These are phyloP conservation scores for Folsomia candida DNA, from an alignment of 2,888 invertebrate genomes.

Conservation along the genomic window DNA sequence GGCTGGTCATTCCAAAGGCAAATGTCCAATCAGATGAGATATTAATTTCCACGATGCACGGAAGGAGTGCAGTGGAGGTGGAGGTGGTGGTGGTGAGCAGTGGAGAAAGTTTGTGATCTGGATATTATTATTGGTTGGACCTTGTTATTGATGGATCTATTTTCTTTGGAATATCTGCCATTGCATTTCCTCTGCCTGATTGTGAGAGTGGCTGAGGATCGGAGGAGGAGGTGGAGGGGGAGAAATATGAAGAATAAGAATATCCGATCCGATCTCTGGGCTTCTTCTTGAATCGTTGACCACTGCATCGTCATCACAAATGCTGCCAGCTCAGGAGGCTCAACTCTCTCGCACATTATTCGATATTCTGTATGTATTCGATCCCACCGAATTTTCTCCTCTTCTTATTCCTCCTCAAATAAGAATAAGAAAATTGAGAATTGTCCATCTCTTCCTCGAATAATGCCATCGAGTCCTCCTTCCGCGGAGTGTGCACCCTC, in stretches of 20 bases:
- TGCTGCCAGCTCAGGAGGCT: constrained; percentile 22
- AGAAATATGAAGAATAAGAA: background rate
- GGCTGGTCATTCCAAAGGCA: background rate
- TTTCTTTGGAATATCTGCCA: background rate
- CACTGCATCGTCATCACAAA: constrained; percentile 43
- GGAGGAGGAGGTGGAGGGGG: background rate
- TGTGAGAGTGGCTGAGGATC: too few relatives aligned
- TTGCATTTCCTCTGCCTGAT: background rate
- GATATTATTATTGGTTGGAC: background rate
- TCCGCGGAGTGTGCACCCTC: background rate
- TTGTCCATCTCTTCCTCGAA: background rate
- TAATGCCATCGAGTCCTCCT: too few relatives aligned
- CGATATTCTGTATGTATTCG: background rate
- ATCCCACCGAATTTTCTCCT: background rate
- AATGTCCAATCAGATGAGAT: background rate
- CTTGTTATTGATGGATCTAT: background rate
- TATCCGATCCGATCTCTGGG: background rate
- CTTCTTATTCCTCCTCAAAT: background rate
- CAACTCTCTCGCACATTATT: background rate
- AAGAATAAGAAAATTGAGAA: constrained; percentile 5
- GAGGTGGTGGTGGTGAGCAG: too few relatives aligned
- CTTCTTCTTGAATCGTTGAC: background rate
- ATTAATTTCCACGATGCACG: background rate
- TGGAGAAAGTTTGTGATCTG: background rate
- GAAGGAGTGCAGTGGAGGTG: too few relatives aligned